phyloP scores from a whole-genome alignment of 2,888 invertebrate genomes.

The Macrophya annulata region DNA sequence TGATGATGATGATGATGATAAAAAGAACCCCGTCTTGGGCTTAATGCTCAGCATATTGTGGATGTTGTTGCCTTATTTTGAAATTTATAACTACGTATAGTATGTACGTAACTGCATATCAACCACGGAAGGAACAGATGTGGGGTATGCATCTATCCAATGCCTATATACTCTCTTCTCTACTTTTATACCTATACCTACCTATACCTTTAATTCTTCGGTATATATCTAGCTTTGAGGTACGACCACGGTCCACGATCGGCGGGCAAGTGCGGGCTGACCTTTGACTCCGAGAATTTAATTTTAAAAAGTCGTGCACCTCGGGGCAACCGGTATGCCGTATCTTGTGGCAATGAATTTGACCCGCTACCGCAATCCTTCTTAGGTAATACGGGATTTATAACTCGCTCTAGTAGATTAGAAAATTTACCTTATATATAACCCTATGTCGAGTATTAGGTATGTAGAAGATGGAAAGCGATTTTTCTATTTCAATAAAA shows the following conservation, averaged over 20 bases:
- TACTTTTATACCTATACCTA: neutral
- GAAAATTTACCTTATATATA: conserved; percentile 14
- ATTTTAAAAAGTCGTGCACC: conserved; percentile 68
- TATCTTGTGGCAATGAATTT: conserved; percentile 20
- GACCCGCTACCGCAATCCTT: neutral
- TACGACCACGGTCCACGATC: conserved; percentile 40
- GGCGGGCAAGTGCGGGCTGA: conserved; percentile 56
- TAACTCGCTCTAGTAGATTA: conserved; percentile 63
- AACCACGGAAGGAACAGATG: conserved; percentile 3
- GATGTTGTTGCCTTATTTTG: too few species aligned
- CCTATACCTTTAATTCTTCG: neutral
- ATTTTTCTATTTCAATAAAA: too few species aligned
- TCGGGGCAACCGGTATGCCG: conserved; percentile 62
- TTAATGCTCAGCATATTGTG: too few species aligned
- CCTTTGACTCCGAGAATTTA: conserved; percentile 67
- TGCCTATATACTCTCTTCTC: neutral
- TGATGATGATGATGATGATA: neutral
- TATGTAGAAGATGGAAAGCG: neutral
- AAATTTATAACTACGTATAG: too few species aligned
- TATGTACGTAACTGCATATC: too few species aligned
- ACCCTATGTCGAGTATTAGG: too few species aligned
- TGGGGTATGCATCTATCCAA: neutral
- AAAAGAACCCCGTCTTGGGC: neutral
- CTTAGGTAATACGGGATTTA: conserved; percentile 66
- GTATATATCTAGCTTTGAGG: conserved; percentile 40